Conservation (phyloP, 1,140 invertebrate genomes). For the Coenobita brevimanus region DNA sequence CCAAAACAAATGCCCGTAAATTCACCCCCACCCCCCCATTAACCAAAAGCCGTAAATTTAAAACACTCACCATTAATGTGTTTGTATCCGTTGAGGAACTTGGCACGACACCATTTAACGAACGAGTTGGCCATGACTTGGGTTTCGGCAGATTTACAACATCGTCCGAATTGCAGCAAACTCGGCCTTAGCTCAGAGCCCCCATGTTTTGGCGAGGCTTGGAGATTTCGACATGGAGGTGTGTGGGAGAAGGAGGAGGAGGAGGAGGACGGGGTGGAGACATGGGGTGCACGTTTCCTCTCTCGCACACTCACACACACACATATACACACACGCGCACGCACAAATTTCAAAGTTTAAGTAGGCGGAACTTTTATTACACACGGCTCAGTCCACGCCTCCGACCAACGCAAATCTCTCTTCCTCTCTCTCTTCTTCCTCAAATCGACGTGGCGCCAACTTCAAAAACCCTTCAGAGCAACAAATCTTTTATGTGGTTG, state of each 20-base stretch:
- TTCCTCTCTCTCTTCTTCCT: no score
- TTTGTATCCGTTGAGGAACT: slow-evolving; percentile 53
- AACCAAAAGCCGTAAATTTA: no score
- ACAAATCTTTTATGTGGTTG: no score
- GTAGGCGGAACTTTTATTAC: no score
- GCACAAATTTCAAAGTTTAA: background rate
- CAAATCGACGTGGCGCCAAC: no score
- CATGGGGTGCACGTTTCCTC: no score
- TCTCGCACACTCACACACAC: slow-evolving; percentile 7
- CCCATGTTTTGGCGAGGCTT: background rate
- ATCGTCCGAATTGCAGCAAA: background rate
- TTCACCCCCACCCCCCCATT: no score
- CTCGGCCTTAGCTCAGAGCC: no score
- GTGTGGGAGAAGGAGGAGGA: background rate
- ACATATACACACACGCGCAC: slow-evolving; percentile 15
- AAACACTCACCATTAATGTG: slow-evolving; percentile 54
- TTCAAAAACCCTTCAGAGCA: no score
- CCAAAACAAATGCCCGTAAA: no score
- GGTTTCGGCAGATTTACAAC: background rate
- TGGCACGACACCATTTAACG: slow-evolving; percentile 57
- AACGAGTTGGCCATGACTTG: slow-evolving; percentile 55
- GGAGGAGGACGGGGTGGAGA: background rate
- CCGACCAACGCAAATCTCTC: no score
- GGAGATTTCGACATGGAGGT: background rate
- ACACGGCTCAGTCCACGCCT: no score